Evolutionary conservation across 2,888 invertebrate genomes (phyloP).

Genomic region (Tipula confusa): DNA sequence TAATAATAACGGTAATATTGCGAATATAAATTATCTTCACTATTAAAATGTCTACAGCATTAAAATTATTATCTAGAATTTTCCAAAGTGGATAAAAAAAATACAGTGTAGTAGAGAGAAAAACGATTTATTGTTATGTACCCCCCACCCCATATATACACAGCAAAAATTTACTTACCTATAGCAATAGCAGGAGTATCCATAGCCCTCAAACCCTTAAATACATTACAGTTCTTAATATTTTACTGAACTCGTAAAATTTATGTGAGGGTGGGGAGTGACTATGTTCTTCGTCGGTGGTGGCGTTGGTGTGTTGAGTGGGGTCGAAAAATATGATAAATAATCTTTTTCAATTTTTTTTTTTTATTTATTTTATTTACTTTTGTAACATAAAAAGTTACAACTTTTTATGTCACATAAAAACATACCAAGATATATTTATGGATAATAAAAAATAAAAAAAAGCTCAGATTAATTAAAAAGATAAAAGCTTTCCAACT

Average conservation of each 20-base stretch:
- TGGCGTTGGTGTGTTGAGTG: neutral
- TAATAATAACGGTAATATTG: neutral
- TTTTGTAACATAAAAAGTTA: slow-evolving; percentile 4
- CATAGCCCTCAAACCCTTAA: no score
- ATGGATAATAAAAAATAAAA: neutral
- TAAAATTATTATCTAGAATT: slow-evolving; percentile 15
- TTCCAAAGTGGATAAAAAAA: neutral
- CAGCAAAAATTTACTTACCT: no score
- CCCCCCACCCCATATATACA: neutral
- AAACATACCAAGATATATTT: slow-evolving; percentile 9
- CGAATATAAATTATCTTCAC: neutral
- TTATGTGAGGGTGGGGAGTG: no score
- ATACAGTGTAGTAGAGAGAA: neutral
- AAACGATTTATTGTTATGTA: neutral
- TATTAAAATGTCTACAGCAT: slow-evolving; percentile 12
- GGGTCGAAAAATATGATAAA: neutral
- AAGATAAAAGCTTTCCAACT: neutral
- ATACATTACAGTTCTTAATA: no score
- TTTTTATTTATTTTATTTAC: neutral
- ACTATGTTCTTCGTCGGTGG: no score
- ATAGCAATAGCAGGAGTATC: no score
- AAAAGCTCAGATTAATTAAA: slow-evolving; percentile 21
- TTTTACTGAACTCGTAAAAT: neutral
- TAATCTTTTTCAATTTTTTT: slow-evolving; percentile 13
- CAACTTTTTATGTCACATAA: slow-evolving; percentile 20